phyloP scores from a whole-genome alignment of 2,113 vertebrate species.

The Xiphorhynchus elegans region DNA sequence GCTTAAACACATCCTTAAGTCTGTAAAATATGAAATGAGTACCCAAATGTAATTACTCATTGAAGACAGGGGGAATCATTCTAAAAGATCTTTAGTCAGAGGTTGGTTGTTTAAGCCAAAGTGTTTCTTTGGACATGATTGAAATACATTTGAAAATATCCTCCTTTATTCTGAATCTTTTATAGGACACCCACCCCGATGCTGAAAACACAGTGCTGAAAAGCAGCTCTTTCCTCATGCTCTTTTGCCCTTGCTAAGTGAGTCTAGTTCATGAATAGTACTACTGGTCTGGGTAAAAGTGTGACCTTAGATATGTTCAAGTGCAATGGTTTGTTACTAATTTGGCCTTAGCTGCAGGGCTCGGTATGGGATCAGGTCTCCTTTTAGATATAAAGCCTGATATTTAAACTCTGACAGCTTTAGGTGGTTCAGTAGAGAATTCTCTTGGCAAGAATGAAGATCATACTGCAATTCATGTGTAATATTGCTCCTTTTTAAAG shows the following conservation, averaged over 20 bases:
- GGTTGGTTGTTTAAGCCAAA: background rate
- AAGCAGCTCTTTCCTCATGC: background rate
- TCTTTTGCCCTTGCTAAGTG: slow-evolving; percentile 44
- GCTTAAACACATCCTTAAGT: background rate
- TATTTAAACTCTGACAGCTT: slow-evolving; percentile 42
- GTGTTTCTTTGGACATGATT: background rate
- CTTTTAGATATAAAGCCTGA: slow-evolving; percentile 30
- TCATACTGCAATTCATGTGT: background rate
- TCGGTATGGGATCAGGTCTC: slow-evolving; percentile 16
- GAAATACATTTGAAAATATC: background rate
- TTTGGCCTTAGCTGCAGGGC: slow-evolving; percentile 33
- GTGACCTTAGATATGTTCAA: slow-evolving; percentile 47
- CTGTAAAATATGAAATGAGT: background rate
- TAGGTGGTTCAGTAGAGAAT: slow-evolving; percentile 12
- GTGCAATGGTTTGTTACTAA: slow-evolving; percentile 62
- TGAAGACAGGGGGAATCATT: background rate
- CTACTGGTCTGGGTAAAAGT: slow-evolving; percentile 6
- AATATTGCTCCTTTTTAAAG: background rate
- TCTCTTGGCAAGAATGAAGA: background rate
- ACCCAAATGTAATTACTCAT: background rate
- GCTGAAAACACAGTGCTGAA: background rate
- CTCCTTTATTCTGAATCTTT: background rate
- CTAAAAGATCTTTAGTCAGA: background rate
- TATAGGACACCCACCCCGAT: background rate
- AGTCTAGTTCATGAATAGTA: background rate